Conservation (phyloP, 2,113 vertebrate genomes). For the Catharus bicknelli region DNA sequence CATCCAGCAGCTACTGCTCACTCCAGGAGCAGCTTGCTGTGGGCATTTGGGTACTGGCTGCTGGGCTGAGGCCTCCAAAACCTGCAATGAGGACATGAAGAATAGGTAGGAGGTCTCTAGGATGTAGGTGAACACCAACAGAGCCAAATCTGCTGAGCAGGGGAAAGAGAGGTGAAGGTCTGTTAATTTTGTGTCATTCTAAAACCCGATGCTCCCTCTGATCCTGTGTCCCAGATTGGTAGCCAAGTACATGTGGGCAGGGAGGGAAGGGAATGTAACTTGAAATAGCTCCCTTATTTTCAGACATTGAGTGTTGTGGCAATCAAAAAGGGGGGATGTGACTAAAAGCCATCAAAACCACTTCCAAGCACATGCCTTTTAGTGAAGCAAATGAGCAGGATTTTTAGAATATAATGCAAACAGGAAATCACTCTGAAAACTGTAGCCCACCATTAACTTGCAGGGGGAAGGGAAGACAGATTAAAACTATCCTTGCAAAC, state of each 20-base stretch:
- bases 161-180: neutral
- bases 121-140: neutral
- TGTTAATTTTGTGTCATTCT: constrained; percentile 18
- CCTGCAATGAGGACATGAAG: neutral
- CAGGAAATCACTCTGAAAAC: constrained; percentile 44
- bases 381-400: constrained; percentile 6
- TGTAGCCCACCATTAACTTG: constrained; percentile 17
- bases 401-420: constrained; percentile 39
- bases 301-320: constrained; percentile 5
- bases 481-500: constrained; percentile 13
- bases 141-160: neutral
- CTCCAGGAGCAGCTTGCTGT: neutral
- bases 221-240: constrained; percentile 15
- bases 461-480: neutral
- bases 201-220: neutral
- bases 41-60: neutral
- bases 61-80: neutral
- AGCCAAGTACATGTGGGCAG: constrained; percentile 49
- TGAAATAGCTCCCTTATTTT: constrained; percentile 56
- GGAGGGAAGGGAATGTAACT: constrained; percentile 29
- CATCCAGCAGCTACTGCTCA: neutral
- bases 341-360: constrained; percentile 56
- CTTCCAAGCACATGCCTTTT: constrained; percentile 53
- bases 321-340: constrained; percentile 18
- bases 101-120: neutral